Evolutionary conservation across 2,797 vertebrate genomes (phyloP).

Genomic region (Xenentodon cancila): DNA sequence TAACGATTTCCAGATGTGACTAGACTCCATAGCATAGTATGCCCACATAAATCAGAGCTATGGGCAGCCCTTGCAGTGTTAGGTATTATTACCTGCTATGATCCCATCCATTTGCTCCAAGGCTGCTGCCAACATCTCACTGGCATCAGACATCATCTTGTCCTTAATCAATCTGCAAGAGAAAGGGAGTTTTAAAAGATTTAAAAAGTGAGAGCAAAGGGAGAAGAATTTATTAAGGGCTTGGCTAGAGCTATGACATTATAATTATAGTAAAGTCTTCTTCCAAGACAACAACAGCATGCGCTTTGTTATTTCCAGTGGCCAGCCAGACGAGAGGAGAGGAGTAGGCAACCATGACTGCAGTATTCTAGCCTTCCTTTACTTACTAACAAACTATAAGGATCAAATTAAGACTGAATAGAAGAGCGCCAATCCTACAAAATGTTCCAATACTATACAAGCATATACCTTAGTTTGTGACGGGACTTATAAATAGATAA

Average conservation of each 20-base stretch:
- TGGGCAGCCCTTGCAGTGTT: conserved; percentile 20
- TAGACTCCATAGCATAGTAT: conserved; percentile 28
- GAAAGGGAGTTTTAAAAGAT: conserved; percentile 6
- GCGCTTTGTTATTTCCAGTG: not conserved
- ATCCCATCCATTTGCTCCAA: conserved; percentile 99
- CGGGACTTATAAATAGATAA: not conserved
- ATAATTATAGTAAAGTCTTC: not conserved
- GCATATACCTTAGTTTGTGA: no score
- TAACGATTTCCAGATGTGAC: conserved; percentile 71
- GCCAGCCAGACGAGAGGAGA: not conserved
- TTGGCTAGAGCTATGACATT: not conserved
- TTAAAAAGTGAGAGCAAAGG: not conserved
- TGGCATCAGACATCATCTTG: conserved; percentile 96
- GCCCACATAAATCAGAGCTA: conserved; percentile 38
- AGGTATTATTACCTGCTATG: conserved; percentile 89
- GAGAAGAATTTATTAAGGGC: not conserved
- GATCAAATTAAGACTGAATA: not conserved
- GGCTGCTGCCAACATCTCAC: conserved; percentile 97
- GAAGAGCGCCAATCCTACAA: not conserved
- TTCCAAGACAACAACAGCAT: not conserved
- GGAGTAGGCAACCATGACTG: not conserved
- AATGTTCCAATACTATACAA: no score
- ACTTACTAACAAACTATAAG: not conserved
- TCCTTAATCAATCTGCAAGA: conserved; percentile 61
- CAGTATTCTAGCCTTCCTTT: not conserved